Percentiles rank a stretch among this genome's conserved stretches.
Evolutionary conservation across 2,888 invertebrate species (phyloP).

Genomic region (Physocephala rufipes): DNA sequence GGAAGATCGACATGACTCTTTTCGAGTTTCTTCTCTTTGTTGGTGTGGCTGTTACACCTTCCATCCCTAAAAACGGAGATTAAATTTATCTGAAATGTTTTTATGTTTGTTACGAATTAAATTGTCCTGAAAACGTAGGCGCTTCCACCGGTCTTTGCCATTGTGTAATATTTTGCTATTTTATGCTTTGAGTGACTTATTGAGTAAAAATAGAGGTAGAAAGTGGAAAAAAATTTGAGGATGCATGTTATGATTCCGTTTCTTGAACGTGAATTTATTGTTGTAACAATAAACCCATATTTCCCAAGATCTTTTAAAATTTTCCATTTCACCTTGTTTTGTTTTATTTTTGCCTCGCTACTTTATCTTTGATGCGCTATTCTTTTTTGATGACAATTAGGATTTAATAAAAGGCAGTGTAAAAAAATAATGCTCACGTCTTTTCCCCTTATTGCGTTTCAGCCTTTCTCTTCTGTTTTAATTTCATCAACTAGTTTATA

Average conservation of each 20-base stretch:
- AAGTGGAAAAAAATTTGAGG: neutral
- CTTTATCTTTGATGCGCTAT: conserved; percentile 22
- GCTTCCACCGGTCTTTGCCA: conserved; percentile 38
- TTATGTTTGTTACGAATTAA: conserved; percentile 60
- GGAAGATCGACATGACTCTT: conserved; percentile 6
- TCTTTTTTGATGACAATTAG: conserved; percentile 38
- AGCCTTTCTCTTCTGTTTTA: neutral
- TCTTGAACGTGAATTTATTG: too few relatives aligned
- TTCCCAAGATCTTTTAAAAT: too few relatives aligned
- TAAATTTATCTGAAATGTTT: conserved; percentile 47
- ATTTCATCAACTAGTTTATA: conserved; percentile 34
- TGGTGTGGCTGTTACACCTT: conserved; percentile 16
- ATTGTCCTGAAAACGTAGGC: conserved; percentile 28
- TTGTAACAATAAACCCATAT: too few relatives aligned
- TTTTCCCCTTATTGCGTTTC: neutral
- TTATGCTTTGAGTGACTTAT: conserved; percentile 52
- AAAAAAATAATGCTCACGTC: conserved; percentile 40
- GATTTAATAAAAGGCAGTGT: conserved; percentile 48
- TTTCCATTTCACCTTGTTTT: neutral
- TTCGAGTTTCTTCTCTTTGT: conserved; percentile 21
- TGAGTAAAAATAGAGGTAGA: neutral
- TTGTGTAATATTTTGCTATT: conserved; percentile 40
- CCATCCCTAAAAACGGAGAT: neutral
- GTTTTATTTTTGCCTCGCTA: neutral
- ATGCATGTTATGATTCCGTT: neutral